phyloP scores from a whole-genome alignment of 2,888 invertebrate species.

The Scaptodrosophila latifasciaeformis region DNA sequence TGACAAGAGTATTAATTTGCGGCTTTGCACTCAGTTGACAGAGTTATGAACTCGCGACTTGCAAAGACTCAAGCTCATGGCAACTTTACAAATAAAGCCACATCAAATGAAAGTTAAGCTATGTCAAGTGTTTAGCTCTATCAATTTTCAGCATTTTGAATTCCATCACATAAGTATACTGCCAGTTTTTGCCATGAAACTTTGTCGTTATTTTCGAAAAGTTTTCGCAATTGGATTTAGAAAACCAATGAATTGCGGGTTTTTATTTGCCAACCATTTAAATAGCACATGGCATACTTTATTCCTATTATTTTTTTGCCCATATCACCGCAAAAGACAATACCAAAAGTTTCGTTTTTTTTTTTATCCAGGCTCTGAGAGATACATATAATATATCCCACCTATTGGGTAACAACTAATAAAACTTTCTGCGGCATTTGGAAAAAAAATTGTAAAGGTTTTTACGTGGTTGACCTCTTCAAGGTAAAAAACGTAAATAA shows the following conservation, averaged over 20 bases:
- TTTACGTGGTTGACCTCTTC: no score
- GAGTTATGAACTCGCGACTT: not conserved
- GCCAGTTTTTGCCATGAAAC: no score
- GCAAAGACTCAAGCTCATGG: no score
- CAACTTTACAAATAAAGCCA: not conserved
- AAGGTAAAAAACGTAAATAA: not conserved
- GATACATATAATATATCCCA: no score
- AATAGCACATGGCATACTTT: no score
- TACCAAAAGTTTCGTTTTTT: conserved; percentile 30
- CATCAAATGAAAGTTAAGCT: not conserved
- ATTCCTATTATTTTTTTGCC: not conserved
- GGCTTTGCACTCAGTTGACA: not conserved
- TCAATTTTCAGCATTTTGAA: not conserved
- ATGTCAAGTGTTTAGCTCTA: not conserved
- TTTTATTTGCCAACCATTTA: conserved; percentile 5
- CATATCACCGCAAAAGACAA: conserved; percentile 18
- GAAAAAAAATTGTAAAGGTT: conserved; percentile 11
- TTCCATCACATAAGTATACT: not conserved
- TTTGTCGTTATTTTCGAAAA: conserved; percentile 3
- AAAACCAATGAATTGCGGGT: not conserved
- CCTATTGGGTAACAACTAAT: conserved; percentile 57
- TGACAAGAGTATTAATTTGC: not conserved
- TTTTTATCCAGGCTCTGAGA: no score
- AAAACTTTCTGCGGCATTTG: conserved; percentile 51
- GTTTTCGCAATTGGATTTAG: conserved; percentile 20